Conservation (phyloP, 1,140 invertebrate genomes). For the Tetramorium simillimum region DNA sequence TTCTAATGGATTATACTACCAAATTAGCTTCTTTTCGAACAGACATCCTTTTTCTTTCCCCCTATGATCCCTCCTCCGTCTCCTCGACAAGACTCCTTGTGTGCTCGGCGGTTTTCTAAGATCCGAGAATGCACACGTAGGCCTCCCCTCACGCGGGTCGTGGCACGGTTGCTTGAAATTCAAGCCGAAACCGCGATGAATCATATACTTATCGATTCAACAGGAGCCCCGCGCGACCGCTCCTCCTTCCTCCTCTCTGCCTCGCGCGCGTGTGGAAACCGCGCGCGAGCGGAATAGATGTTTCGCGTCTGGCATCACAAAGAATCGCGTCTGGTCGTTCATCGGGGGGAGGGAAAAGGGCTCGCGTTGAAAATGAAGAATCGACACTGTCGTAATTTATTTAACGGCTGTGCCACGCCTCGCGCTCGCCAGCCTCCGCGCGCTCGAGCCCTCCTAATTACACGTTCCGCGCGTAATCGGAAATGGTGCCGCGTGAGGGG, state of each 20-base stretch:
- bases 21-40: slow-evolving; percentile 13
- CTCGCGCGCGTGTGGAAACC: too few relatives aligned
- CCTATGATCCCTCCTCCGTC: neutral
- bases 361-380: slow-evolving; percentile 44
- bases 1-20: neutral
- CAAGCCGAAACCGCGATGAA: slow-evolving; percentile 81
- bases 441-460: slow-evolving; percentile 33
- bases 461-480: slow-evolving; percentile 43
- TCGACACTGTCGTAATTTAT: slow-evolving; percentile 55
- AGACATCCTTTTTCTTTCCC: neutral
- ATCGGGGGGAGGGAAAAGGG: slow-evolving; percentile 11
- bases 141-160: neutral
- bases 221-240: slow-evolving; percentile 71
- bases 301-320: slow-evolving; percentile 77
- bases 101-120: neutral
- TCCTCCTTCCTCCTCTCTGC: neutral
- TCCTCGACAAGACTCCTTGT: neutral
- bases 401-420: slow-evolving; percentile 42
- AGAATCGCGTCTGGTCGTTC: slow-evolving; percentile 57
- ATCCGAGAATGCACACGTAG: neutral
- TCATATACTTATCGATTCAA: slow-evolving; percentile 82
- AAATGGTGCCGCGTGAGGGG: slow-evolving; percentile 19
- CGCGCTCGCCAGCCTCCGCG: neutral
- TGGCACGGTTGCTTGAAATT: slow-evolving; percentile 78
- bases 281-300: slow-evolving; percentile 68